Evolutionary conservation across 2,888 invertebrate genomes (phyloP), one percentile per base, ranked within the genome.

Genomic region (Rhaphigaster nebulosa): DNA sequence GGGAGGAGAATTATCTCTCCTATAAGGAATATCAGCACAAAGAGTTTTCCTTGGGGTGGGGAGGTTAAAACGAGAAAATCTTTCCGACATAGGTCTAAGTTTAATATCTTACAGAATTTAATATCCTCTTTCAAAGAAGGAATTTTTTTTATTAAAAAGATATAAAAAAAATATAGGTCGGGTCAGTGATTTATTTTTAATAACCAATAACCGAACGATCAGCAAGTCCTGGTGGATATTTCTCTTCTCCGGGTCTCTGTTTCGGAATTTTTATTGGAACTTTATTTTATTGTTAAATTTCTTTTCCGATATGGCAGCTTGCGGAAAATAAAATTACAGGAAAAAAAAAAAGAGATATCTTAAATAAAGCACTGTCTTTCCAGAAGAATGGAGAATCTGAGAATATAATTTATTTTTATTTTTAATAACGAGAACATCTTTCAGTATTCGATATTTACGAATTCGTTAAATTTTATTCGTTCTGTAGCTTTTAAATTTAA

Each of bases 51-150:
- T 38, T 5, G n/a, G 84, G 84, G 26, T 18, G 45, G 84, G 26
- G 65, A 13, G 88, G 60, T 41, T 65, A 41, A 65, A 65, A 88
- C 34, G 56, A 29, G 65, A 41, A 65, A 88, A 65, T 45, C 45
- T 50, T 84, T 84, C 45, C 88, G 65, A 88, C 88, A 88, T 56
- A 65, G 88, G 56, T 88, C 65, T 65, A 56, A 88, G 60, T 88
- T 88, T 88, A 88, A 88, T 88, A 88, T 88, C 88, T 88, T 88
- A 88, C 60, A 88, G 88, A 88, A 88, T 88, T 88, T 88, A 88
- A 88, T 88, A 88, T 88, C 88, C 56, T n/a, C 65, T 65, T 65
- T 29, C 65, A 88, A 88, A 88, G 88, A 65, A 65, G 56, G 88
- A 88, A 65, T 88, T 88, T 88, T 54, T 88, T 88, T 65, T 65